Evolutionary conservation across 2,888 invertebrate genomes (phyloP), one percentile per base, ranked within the genome.

Genomic region (Salticus scenicus): DNA sequence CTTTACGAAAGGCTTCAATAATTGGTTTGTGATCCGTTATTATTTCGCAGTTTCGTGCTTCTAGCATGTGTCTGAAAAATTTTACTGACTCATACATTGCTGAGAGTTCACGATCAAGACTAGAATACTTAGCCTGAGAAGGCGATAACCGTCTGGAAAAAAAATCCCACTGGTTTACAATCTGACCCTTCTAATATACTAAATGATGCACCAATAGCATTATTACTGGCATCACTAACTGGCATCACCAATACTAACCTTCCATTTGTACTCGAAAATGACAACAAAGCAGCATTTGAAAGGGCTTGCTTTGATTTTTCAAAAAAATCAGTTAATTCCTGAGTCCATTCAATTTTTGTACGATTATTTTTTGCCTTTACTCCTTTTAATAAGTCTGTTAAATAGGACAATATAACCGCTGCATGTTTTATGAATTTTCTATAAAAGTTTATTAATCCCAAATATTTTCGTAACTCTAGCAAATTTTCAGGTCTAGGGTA

Each of bases 11-110:
- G 2, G 64, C 79, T 2, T 47, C 72, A 4, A 41, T 72, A 24
- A 91, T 73, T 0, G 91, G 83, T n/a, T 87, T 84, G 33, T 87
- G 72, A 41, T 84, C 72, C n/a, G 84, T 84, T n/a, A 20, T 83
- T 0, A 86, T 47, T 47, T 14, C 20, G n/a, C 83, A 51, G 0
- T 37, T 0, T 17, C 73, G 10, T 7, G 8, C 84, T 79, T 84
- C 84, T 12, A 84, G 20, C 70, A 84, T 51, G 31, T 84, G 70
- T 8, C 47, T 12, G 42, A 84, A 84, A 42, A 80, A 51, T 66
- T 88, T 88, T 1, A 89, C 67, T 1, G 88, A 84, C 0, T 72
- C 30, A 64, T 88, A 90, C 1, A 89, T 87, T 0, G 89, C 89
- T 0, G 89, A 78, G 0, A 90, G 78, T 78, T 90, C 89, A 7